phyloP scores from a whole-genome alignment of 2,797 vertebrate species.

The Mormyrops attenuatus region DNA sequence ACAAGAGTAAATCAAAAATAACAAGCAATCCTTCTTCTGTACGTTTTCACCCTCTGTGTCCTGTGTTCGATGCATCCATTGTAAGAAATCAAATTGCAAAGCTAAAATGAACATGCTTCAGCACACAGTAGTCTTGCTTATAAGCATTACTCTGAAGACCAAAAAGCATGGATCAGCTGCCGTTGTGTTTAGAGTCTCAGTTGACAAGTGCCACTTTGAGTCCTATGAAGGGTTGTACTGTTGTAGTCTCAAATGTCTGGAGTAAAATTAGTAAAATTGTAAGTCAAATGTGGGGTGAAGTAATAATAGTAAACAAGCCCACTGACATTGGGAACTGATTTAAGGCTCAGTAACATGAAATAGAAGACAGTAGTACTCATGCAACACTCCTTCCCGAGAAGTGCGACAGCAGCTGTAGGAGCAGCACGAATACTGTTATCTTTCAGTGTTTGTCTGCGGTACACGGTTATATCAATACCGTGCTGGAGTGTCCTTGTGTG shows the following conservation, averaged over 20 bases:
- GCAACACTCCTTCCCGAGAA: background rate
- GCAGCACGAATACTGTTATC: background rate
- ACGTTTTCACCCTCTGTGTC: background rate
- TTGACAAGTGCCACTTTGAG: background rate
- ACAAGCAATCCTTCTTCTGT: background rate
- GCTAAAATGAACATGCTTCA: background rate
- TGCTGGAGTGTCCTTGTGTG: background rate
- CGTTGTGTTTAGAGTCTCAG: background rate
- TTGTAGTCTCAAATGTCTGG: background rate
- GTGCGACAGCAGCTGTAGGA: background rate
- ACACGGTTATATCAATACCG: background rate
- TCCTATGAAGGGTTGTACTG: background rate
- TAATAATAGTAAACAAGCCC: background rate
- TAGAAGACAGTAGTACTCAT: background rate
- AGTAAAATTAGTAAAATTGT: background rate
- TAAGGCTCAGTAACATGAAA: background rate
- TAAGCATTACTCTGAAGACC: background rate
- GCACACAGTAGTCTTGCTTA: background rate
- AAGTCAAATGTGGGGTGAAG: background rate
- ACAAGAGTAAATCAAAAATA: background rate
- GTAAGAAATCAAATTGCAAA: background rate
- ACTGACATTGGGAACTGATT: background rate
- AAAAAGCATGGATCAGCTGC: background rate
- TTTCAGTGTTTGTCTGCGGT: background rate
- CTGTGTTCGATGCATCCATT: background rate